Percentiles rank a stretch among this genome's conserved stretches.
Evolutionary conservation across 2,888 invertebrate genomes (phyloP).

Genomic region (Ophraella communa): DNA sequence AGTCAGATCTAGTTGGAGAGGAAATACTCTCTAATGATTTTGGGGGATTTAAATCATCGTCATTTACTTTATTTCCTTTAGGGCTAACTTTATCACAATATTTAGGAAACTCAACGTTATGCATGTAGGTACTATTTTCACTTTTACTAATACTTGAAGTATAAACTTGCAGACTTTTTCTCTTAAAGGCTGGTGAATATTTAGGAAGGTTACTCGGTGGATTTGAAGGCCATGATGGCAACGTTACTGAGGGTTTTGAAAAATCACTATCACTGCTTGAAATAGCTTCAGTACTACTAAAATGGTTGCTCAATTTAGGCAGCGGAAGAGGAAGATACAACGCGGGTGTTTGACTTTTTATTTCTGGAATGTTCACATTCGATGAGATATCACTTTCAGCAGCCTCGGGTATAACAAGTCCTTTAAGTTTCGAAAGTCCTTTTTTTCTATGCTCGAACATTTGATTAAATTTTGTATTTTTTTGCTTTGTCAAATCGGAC

Average conservation of each 20-base stretch:
- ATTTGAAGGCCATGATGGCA: constrained; percentile 54
- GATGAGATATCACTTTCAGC: constrained; percentile 60
- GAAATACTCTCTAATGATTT: constrained; percentile 67
- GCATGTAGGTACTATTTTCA: constrained; percentile 39
- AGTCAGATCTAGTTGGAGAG: constrained; percentile 66
- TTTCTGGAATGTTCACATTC: constrained; percentile 82
- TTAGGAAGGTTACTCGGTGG: constrained; percentile 71
- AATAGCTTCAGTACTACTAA: constrained; percentile 33
- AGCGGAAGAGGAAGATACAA: constrained; percentile 38
- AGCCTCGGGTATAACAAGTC: constrained; percentile 86
- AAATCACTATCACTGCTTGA: constrained; percentile 32
- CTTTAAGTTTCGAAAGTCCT: constrained; percentile 83
- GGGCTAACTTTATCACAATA: constrained; percentile 40
- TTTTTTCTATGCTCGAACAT: constrained; percentile 82
- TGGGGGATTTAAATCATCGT: constrained; percentile 57
- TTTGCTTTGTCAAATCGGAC: constrained; percentile 48
- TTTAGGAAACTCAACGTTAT: constrained; percentile 31
- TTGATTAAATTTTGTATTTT: constrained; percentile 68
- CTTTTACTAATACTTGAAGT: constrained; percentile 43
- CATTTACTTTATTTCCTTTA: constrained; percentile 40
- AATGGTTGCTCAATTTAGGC: constrained; percentile 39
- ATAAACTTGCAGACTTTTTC: constrained; percentile 75
- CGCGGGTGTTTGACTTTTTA: constrained; percentile 67
- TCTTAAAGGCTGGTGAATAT: constrained; percentile 83
- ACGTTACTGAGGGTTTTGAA: constrained; percentile 44